Conservation (phyloP, 2,888 invertebrate genomes). For the Tribolium freemani region DNA sequence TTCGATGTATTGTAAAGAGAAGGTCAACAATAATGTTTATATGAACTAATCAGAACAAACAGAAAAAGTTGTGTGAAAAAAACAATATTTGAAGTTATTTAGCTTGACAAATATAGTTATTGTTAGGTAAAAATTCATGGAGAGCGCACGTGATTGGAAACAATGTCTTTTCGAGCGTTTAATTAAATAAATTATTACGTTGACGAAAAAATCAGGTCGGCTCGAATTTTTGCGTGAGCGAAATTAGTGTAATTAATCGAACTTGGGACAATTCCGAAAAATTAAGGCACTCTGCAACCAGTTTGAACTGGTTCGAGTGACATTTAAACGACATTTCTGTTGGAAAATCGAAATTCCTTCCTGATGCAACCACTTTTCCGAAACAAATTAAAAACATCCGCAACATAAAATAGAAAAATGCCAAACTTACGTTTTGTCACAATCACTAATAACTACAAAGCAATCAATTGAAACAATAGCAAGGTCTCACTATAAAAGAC, state of each 20-base stretch:
- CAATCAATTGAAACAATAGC: not conserved
- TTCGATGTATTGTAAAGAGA: conserved; percentile 5
- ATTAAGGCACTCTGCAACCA: not conserved
- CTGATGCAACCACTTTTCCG: not conserved
- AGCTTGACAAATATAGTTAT: conserved; percentile 25
- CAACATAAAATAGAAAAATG: not conserved
- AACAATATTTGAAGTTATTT: conserved; percentile 28
- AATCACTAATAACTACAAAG: not conserved
- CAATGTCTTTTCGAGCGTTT: conserved; percentile 20
- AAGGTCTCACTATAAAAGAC: not conserved
- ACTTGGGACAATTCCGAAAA: not conserved
- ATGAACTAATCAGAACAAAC: conserved; percentile 27
- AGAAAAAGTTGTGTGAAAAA: conserved; percentile 17
- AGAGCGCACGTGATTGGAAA: conserved; percentile 23
- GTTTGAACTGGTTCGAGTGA: conserved; percentile 23
- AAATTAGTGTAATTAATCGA: not conserved
- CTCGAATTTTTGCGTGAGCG: not conserved
- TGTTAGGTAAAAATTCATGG: conserved; percentile 30
- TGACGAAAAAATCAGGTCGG: not conserved
- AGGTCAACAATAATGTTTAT: conserved; percentile 30
- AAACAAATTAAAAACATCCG: not conserved
- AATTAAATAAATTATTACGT: conserved; percentile 7
- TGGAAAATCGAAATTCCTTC: not conserved
- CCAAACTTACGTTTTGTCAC: not conserved
- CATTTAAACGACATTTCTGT: not conserved